Evolutionary conservation across 2,113 vertebrate species (phyloP).

Genomic region (Plestiodon gilberti): DNA sequence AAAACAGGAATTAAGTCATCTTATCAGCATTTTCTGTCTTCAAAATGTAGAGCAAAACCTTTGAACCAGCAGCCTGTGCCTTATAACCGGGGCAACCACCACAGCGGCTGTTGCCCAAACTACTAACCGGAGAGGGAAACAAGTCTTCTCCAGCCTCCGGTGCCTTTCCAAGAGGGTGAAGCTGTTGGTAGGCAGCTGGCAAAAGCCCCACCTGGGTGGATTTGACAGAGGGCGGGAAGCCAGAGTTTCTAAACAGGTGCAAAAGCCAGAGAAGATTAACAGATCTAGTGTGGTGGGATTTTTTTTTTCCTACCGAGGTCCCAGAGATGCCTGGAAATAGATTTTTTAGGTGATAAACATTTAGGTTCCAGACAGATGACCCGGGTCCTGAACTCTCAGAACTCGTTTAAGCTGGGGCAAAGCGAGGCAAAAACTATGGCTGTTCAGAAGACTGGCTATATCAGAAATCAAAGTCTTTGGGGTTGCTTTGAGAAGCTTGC

Average conservation of each 20-base stretch:
- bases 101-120: background rate
- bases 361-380: conserved; percentile 16
- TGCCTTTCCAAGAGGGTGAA: fast-evolving
- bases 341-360: too few species aligned
- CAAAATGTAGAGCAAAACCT: background rate
- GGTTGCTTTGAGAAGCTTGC: too few species aligned
- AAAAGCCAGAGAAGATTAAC: background rate
- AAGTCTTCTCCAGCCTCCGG: too few species aligned
- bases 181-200: background rate
- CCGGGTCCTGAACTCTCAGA: conserved; percentile 48
- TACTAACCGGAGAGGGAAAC: too few species aligned
- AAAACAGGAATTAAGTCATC: background rate
- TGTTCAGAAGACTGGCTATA: background rate
- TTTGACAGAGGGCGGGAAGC: background rate
- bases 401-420: conserved; percentile 30
- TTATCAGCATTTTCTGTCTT: background rate
- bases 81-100: background rate
- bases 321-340: background rate
- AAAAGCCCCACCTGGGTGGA: fast-evolving
- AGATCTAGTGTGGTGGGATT: background rate
- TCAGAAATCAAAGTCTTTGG: background rate
- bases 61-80: fast-evolving
- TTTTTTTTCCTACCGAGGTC: background rate
- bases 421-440: background rate
- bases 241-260: background rate